These are phyloP conservation scores for Ptychobarbus kaznakovi DNA, from an alignment of 2,797 vertebrate species.

Conservation along the genomic window DNA sequence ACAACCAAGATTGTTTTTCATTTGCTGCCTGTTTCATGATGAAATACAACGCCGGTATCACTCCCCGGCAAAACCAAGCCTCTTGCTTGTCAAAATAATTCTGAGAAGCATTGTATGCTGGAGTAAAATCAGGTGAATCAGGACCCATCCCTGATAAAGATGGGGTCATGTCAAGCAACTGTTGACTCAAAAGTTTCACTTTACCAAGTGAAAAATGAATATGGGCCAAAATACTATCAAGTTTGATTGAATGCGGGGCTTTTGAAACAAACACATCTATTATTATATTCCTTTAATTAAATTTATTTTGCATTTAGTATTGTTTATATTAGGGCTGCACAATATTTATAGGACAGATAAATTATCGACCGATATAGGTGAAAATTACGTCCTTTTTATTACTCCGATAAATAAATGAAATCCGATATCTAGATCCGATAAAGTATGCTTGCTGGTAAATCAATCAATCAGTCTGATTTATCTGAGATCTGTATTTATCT, in stretches of 20 bases:
- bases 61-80: not conserved
- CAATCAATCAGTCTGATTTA: too few species aligned
- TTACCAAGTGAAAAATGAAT: not conserved
- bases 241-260: not conserved
- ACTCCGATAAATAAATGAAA: too few species aligned
- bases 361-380: too few species aligned
- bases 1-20: not conserved
- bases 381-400: too few species aligned
- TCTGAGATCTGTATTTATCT: too few species aligned
- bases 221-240: not conserved
- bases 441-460: too few species aligned
- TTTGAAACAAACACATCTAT: not conserved
- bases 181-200: not conserved
- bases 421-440: too few species aligned
- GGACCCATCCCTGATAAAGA: not conserved
- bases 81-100: constrained; percentile 29
- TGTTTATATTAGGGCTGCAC: not conserved
- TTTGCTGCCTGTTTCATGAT: constrained; percentile 5
- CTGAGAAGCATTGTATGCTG: not conserved
- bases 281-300: not conserved
- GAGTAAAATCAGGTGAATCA: not conserved
- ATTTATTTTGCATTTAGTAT: not conserved
- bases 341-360: too few species aligned
- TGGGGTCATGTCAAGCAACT: not conserved
- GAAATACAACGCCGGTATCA: not conserved